A percentile compares a stretch with the other conserved stretches of the same genome.
Evolutionary conservation across 2,888 invertebrate genomes (phyloP).

Genomic region (Amphipyra berbera): DNA sequence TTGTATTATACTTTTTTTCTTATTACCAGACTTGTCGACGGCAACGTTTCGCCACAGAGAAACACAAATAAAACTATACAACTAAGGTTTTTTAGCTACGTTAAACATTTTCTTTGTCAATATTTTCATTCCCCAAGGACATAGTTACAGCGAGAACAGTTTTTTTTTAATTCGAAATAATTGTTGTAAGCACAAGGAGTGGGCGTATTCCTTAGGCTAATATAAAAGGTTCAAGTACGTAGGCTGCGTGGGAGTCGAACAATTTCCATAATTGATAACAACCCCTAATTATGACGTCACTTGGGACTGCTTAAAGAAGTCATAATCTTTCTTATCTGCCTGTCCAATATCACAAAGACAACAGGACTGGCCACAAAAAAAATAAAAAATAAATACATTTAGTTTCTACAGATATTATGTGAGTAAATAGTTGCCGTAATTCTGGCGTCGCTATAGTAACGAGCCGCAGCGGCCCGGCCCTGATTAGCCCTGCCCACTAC

Average conservation of each 20-base stretch:
- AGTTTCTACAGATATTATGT: constrained; percentile 7
- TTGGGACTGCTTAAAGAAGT: not conserved
- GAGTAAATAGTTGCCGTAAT: constrained; percentile 32
- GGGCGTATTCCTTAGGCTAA: not conserved
- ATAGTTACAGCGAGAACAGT: not conserved
- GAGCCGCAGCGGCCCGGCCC: constrained; percentile 2
- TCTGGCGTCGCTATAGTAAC: constrained; percentile 14
- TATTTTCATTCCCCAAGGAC: constrained; percentile 4
- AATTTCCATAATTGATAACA: constrained; percentile 4
- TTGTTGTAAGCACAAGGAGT: not conserved
- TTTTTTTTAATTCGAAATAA: not conserved
- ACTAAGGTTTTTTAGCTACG: not conserved
- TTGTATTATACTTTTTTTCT: not conserved
- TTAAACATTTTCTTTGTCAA: constrained; percentile 8
- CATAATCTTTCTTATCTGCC: not conserved
- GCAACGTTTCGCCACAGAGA: constrained; percentile 1
- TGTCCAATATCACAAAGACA: not conserved
- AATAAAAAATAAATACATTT: not conserved
- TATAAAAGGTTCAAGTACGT: not conserved
- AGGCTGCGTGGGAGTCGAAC: constrained; percentile 11
- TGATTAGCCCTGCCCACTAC: constrained; percentile 32
- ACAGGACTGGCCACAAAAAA: not conserved
- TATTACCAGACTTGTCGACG: constrained; percentile 9
- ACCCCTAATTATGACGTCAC: not conserved
- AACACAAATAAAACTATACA: constrained; percentile 23